Conservation (phyloP, 2,797 vertebrate species). For the Petrocephalus schoutedeni region DNA sequence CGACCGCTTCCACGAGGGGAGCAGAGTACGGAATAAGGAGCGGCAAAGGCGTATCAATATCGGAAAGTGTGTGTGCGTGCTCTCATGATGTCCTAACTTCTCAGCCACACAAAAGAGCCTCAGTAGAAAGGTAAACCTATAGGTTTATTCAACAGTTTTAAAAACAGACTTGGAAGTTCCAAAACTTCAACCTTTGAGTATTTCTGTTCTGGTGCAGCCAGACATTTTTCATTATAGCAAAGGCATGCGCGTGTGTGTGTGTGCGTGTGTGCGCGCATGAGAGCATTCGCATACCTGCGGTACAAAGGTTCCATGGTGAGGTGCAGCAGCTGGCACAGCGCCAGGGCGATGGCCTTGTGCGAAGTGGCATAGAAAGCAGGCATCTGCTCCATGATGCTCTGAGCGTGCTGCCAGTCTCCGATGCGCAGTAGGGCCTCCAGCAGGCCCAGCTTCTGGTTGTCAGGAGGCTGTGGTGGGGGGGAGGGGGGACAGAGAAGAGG, state of each 20-base stretch:
- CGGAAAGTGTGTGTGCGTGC: background rate
- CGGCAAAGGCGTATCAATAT: background rate
- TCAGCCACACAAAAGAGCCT: background rate
- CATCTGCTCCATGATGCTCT: conserved; percentile 98
- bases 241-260: background rate
- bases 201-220: no score
- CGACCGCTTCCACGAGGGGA: background rate
- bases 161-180: no score
- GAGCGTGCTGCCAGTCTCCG: conserved; percentile 94
- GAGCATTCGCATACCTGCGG: conserved; percentile 67
- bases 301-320: conserved; percentile 91
- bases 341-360: conserved; percentile 87
- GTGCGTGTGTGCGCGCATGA: background rate
- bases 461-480: conserved; percentile 70
- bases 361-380: conserved; percentile 89
- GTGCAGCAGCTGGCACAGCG: conserved; percentile 90
- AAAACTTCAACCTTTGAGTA: no score
- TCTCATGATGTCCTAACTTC: background rate
- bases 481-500: background rate
- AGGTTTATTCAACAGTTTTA: background rate
- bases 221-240: background rate
- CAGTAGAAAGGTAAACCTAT: background rate
- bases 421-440: conserved; percentile 90
- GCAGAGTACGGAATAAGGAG: background rate
- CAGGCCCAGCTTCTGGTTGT: conserved; percentile 95